Conservation (phyloP, 2,888 invertebrate genomes). For the Agrypnus murinus region DNA sequence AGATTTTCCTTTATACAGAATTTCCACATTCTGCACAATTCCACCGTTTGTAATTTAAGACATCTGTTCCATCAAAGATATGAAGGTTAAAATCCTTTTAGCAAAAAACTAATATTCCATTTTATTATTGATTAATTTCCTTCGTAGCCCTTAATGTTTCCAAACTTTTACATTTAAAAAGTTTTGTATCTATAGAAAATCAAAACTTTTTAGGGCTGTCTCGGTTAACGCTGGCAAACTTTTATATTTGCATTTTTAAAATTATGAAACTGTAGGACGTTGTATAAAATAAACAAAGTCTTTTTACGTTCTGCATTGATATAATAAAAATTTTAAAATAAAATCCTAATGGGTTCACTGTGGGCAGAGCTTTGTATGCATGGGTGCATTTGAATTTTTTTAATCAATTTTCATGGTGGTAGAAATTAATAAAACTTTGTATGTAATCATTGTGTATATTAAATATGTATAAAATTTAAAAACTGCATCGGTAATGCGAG, state of each 20-base stretch:
- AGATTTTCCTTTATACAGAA: conserved; percentile 57
- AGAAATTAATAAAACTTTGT: conserved; percentile 15
- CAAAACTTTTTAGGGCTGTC: conserved; percentile 25
- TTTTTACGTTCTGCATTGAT: neutral
- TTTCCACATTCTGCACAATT: conserved; percentile 60
- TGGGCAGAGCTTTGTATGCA: conserved; percentile 14
- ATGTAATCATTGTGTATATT: neutral
- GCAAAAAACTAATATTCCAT: too few species aligned
- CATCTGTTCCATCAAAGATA: conserved; percentile 37
- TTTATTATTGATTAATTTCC: too few species aligned
- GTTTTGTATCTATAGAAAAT: conserved; percentile 32
- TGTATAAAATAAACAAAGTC: conserved; percentile 33
- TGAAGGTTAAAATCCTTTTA: neutral
- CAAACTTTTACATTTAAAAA: conserved; percentile 12
- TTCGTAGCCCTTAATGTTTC: too few species aligned
- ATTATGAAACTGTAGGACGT: conserved; percentile 34
- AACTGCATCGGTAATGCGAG: neutral
- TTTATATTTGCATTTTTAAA: conserved; percentile 43
- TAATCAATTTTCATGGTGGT: conserved; percentile 10
- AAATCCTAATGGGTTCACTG: neutral
- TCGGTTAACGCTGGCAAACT: conserved; percentile 20
- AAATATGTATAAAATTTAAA: conserved; percentile 4
- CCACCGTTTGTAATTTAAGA: conserved; percentile 44
- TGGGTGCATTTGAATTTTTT: conserved; percentile 3
- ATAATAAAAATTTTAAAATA: neutral